Base-by-base conservation (phyloP, 37 sponge, comb jelly and placozoan genomes). In the Agelas oroides region DNA sequence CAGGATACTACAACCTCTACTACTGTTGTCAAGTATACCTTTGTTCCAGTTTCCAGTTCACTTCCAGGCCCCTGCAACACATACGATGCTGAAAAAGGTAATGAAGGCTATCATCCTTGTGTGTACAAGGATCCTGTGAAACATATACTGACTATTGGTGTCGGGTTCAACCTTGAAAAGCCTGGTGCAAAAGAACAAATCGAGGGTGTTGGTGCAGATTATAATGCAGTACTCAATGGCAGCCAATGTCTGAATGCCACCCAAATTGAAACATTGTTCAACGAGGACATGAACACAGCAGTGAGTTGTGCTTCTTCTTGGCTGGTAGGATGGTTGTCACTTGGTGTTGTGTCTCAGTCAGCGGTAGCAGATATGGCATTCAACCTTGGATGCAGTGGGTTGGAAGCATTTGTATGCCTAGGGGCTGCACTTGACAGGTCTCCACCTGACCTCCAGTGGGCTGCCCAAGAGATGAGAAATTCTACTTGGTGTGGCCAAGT, bases 361-460 rank as follows among this genome's bases (percentile, higher is more conserved):
- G 75, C 75, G 17, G 2, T 74, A 3, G 75, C 75, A 46, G 75
- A 74, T 46, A 74, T 74, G 75, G 75, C 75, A 19, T 74, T 74
- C 75, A 74, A 74, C 54, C 5, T 74, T 8, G 75, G 75, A 6
- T 74, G 75, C 12, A 11, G 46, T 6, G 40, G 30, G 11, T 55
- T 74, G 6, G 14, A 13, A 13, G 3, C 19, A 41, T 46, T 74
- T 12, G 3, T 5, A 2, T 38, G 46, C 46, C 11, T 74, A 3
- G 14, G 27, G 21, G 13, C 55, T 6, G 75, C 75, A 46, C 52
- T 74, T 1, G 3, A 6, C 46, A 19, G 46, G 3, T 27, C 21
- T 52, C 70, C 70, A 28, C 70, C 70, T 31, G 54, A 74, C 37
- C 37, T 25, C 40, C 53, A 74, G 40, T 16, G 5, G 21, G 75